Conservation (phyloP, 2,888 invertebrate genomes). For the Watsonalla binaria region DNA sequence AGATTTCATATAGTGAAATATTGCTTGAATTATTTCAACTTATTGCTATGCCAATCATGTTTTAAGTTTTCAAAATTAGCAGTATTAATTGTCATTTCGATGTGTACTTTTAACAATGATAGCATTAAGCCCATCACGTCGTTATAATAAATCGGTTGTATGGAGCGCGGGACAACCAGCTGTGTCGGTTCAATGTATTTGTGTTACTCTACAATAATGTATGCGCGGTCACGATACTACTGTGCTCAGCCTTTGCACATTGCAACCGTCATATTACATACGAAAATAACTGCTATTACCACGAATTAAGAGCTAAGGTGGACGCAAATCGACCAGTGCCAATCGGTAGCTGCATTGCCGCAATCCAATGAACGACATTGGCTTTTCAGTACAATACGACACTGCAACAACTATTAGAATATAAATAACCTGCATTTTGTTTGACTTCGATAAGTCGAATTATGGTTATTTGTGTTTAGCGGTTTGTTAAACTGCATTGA, state of each 20-base stretch:
- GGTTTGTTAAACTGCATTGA: background rate
- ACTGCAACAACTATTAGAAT: conserved; percentile 38
- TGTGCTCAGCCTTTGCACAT: conserved; percentile 38
- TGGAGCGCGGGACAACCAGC: conserved; percentile 9
- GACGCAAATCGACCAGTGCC: conserved; percentile 10
- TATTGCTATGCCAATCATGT: too few species aligned
- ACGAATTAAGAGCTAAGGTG: conserved; percentile 6
- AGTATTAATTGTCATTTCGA: background rate
- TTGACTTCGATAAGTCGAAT: background rate
- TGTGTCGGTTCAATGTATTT: conserved; percentile 22
- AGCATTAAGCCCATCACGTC: conserved; percentile 25
- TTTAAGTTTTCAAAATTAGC: too few species aligned
- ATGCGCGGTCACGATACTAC: conserved; percentile 56
- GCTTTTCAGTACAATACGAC: conserved; percentile 39
- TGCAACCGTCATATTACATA: background rate
- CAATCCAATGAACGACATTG: conserved; percentile 31
- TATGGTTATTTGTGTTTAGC: background rate
- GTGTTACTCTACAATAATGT: conserved; percentile 20
- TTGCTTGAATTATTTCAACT: background rate
- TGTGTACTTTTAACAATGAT: background rate
- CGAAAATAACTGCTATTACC: conserved; percentile 5
- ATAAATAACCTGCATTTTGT: background rate
- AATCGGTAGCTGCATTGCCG: conserved; percentile 40
- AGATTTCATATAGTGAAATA: background rate
- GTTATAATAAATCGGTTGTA: conserved; percentile 41